A percentile compares a stretch with the other conserved stretches of the same genome.
Evolutionary conservation across 2,797 vertebrate genomes (phyloP).

Genomic region (Chrysocyon brachyurus): DNA sequence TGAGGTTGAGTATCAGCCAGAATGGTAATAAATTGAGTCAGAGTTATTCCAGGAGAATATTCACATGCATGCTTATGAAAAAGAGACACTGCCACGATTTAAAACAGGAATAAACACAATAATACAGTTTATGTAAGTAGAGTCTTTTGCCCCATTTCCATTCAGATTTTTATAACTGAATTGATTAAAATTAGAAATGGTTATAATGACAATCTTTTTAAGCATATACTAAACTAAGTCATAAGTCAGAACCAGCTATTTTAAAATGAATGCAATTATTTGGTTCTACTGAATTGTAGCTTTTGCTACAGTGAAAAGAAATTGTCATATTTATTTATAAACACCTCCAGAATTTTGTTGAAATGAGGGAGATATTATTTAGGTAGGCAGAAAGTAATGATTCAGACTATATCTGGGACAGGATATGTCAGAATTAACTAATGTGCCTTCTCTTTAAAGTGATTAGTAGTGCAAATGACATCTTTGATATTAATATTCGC

Average conservation of each 20-base stretch:
- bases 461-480: slow-evolving; percentile 4
- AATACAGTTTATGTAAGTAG: neutral
- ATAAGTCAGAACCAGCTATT: neutral
- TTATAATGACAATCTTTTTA: neutral
- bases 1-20: neutral
- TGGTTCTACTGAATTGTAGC: neutral
- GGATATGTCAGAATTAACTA: slow-evolving; percentile 20
- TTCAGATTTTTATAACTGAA: neutral
- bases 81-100: neutral
- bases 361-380: neutral
- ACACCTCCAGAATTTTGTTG: neutral
- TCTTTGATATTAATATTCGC: neutral
- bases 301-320: slow-evolving; percentile 35
- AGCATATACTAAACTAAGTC: neutral
- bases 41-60: neutral
- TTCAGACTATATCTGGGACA: neutral
- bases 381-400: neutral
- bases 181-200: neutral
- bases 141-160: neutral
- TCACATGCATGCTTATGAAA: neutral
- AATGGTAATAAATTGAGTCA: neutral
- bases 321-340: slow-evolving; percentile 22
- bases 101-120: neutral
- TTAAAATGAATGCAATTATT: neutral
- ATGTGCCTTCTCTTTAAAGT: slow-evolving; percentile 7